Evolutionary conservation across 2,797 vertebrate species (phyloP).

Genomic region (Calcarius lapponicus): DNA sequence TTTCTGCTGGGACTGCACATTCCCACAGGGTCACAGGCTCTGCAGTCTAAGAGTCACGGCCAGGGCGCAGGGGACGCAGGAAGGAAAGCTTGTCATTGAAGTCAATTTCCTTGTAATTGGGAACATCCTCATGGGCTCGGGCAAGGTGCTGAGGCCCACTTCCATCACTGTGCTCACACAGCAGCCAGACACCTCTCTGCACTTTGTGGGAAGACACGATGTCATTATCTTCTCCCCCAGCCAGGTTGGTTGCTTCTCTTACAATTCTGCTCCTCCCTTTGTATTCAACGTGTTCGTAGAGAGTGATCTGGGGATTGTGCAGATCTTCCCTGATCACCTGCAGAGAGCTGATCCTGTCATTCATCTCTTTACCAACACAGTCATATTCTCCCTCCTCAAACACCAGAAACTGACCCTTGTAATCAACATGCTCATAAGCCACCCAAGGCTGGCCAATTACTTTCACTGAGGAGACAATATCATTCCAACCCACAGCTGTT

Average conservation of each 20-base stretch:
- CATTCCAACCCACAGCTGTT: not conserved
- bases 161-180: not conserved
- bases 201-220: not conserved
- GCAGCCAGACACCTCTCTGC: not conserved
- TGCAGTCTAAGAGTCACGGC: no score
- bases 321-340: not conserved
- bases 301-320: not conserved
- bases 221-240: rapidly evolving
- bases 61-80: no score
- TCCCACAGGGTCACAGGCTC: no score
- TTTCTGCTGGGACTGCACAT: no score
- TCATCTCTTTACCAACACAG: not conserved
- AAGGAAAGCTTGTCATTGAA: not conserved
- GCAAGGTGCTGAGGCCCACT: not conserved
- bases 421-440: not conserved
- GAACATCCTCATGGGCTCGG: rapidly evolving
- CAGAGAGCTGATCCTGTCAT: conserved; percentile 28
- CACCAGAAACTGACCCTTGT: not conserved
- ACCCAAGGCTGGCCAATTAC: conserved; percentile 34
- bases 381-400: not conserved
- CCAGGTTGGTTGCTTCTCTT: not conserved
- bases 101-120: rapidly evolving
- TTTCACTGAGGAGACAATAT: not conserved
- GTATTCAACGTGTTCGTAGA: not conserved
- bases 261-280: not conserved